Evolutionary conservation across 2,888 invertebrate species (phyloP).

Genomic region (Actias luna): DNA sequence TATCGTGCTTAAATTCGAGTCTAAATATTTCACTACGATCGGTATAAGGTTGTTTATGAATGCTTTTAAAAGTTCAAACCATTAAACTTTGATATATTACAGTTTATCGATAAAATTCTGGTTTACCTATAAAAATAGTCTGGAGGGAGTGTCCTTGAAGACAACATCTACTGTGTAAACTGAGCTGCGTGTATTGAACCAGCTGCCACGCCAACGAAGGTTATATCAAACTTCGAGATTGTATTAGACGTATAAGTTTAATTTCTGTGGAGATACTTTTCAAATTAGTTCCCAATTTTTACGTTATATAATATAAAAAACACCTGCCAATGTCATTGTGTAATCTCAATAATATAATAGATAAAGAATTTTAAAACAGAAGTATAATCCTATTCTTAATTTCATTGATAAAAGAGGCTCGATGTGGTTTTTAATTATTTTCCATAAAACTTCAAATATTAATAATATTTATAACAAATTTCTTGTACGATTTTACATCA

Average conservation of each 20-base stretch:
- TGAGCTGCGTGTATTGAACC: conserved; percentile 60
- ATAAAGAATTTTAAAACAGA: conserved; percentile 28
- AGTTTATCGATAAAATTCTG: conserved; percentile 34
- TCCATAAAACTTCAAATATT: not conserved
- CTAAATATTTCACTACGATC: not conserved
- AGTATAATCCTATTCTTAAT: conserved; percentile 28
- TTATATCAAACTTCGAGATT: conserved; percentile 29
- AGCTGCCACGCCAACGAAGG: conserved; percentile 49
- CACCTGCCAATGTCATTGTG: not conserved
- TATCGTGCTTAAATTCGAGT: not conserved
- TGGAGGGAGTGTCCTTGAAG: conserved; percentile 58
- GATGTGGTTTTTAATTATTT: not conserved
- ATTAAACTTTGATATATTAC: conserved; percentile 3
- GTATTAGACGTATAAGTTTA: not conserved
- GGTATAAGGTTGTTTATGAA: not conserved
- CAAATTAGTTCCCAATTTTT: not conserved
- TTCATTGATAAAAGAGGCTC: conserved; percentile 41
- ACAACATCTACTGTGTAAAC: conserved; percentile 52
- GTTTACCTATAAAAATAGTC: conserved; percentile 36
- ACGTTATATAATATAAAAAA: conserved; percentile 1
- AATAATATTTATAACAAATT: not conserved
- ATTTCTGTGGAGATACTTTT: conserved; percentile 27
- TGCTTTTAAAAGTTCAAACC: not conserved
- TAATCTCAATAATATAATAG: conserved; percentile 39
- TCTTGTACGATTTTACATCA: not conserved